A percentile compares a stretch with the other conserved stretches of the same genome.
phyloP scores from a whole-genome alignment of 2,113 vertebrate genomes.

The Haliaeetus leucogaster region DNA sequence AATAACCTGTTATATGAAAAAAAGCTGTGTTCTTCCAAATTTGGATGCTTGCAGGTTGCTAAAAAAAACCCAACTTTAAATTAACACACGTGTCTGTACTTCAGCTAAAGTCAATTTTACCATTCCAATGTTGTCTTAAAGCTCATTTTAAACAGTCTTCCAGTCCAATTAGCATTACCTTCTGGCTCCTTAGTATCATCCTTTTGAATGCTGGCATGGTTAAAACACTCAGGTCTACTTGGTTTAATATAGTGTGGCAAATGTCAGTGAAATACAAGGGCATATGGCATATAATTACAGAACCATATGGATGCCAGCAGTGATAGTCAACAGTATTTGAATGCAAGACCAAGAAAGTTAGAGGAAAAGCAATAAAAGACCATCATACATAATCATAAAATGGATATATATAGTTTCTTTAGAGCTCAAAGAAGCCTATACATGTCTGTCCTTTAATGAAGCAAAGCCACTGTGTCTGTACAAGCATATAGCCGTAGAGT shows the following conservation, averaged over 20 bases:
- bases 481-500: accelerated
- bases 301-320: constrained; percentile 40
- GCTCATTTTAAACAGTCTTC: constrained; percentile 34
- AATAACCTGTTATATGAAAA: background rate
- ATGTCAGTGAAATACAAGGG: background rate
- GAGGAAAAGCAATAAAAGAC: background rate
- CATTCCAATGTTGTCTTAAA: background rate
- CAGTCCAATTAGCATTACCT: constrained; percentile 42
- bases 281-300: constrained; percentile 46
- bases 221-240: background rate
- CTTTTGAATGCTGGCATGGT: background rate
- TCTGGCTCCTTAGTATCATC: constrained; percentile 8
- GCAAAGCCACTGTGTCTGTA: background rate
- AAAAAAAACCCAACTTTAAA: background rate
- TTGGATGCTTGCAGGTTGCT: background rate
- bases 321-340: background rate
- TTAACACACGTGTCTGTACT: accelerated
- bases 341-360: background rate
- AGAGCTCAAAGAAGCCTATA: background rate
- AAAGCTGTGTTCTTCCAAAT: background rate
- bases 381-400: background rate
- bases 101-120: background rate
- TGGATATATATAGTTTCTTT: background rate
- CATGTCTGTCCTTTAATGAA: background rate
- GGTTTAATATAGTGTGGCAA: constrained; percentile 22